A percentile compares a stretch with the other conserved stretches of the same genome.
Evolutionary conservation across 2,113 vertebrate species (phyloP).

Genomic region (Lepus americanus): DNA sequence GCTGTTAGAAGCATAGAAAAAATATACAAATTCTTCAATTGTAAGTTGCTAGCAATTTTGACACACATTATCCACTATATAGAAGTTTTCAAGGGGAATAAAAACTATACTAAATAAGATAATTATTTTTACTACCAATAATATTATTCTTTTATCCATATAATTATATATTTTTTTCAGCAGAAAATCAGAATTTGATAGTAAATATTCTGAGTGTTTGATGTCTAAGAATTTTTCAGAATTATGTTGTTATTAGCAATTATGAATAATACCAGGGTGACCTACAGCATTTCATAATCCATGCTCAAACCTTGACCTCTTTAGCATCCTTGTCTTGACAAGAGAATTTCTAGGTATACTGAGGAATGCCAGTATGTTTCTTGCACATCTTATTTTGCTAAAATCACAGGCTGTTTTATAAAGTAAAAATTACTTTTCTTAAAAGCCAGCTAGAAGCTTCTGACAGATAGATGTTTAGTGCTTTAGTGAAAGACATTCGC

Average conservation of each 20-base stretch:
- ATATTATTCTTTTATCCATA: slow-evolving; percentile 37
- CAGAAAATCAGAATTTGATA: slow-evolving; percentile 22
- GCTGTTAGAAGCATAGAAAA: neutral
- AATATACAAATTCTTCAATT: neutral
- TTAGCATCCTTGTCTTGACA: neutral
- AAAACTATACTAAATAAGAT: slow-evolving; percentile 23
- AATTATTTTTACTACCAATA: slow-evolving; percentile 53
- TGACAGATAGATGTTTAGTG: slow-evolving; percentile 57
- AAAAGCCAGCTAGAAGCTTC: slow-evolving; percentile 60
- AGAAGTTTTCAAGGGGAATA: neutral
- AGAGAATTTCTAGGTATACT: slow-evolving; percentile 15
- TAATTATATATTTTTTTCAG: slow-evolving; percentile 42
- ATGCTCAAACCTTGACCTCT: neutral
- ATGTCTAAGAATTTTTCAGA: slow-evolving; percentile 54
- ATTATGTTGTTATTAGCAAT: neutral
- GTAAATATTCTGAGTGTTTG: neutral
- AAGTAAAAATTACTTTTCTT: slow-evolving; percentile 66
- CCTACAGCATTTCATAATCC: neutral
- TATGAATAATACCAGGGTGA: neutral
- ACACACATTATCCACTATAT: neutral
- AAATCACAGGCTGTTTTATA: slow-evolving; percentile 10
- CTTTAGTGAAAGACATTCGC: slow-evolving; percentile 62
- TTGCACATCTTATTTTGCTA: slow-evolving; percentile 16
- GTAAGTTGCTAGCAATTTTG: slow-evolving; percentile 7
- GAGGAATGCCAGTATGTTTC: slow-evolving; percentile 19